Evolutionary conservation across 2,888 invertebrate species (phyloP).

Genomic region (Tetragnatha montana): DNA sequence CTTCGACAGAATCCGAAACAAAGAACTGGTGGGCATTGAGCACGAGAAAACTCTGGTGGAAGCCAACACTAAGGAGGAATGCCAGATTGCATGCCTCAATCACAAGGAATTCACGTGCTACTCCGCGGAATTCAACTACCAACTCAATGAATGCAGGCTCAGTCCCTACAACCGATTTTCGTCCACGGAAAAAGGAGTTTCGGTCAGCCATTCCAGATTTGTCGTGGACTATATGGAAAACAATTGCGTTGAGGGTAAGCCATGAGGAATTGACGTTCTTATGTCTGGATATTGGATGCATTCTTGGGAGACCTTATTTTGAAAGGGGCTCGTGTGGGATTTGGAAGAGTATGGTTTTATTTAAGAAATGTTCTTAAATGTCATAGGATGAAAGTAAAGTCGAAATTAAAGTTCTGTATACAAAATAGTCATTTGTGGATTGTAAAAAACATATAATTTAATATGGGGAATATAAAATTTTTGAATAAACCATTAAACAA

Average conservation of each 20-base stretch:
- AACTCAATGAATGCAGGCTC: constrained; percentile 77
- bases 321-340: background rate
- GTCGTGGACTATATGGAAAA: constrained; percentile 79
- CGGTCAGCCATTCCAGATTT: constrained; percentile 60
- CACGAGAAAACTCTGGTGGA: constrained; percentile 66
- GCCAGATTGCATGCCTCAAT: constrained; percentile 68
- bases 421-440: no score
- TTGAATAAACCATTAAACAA: no score
- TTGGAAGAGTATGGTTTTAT: background rate
- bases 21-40: constrained; percentile 67
- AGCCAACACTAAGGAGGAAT: constrained; percentile 70
- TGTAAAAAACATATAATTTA: no score
- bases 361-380: background rate
- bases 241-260: constrained; percentile 78
- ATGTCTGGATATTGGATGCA: background rate
- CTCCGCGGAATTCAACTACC: constrained; percentile 78
- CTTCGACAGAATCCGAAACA: constrained; percentile 75
- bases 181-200: constrained; percentile 74
- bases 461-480: no score
- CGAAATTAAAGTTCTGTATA: no score
- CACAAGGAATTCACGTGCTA: constrained; percentile 76
- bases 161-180: constrained; percentile 78
- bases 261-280: background rate
- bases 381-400: background rate
- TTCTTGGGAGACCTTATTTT: background rate